Conservation (phyloP, 2,888 invertebrate genomes). For the Lasioglossum marginatum region DNA sequence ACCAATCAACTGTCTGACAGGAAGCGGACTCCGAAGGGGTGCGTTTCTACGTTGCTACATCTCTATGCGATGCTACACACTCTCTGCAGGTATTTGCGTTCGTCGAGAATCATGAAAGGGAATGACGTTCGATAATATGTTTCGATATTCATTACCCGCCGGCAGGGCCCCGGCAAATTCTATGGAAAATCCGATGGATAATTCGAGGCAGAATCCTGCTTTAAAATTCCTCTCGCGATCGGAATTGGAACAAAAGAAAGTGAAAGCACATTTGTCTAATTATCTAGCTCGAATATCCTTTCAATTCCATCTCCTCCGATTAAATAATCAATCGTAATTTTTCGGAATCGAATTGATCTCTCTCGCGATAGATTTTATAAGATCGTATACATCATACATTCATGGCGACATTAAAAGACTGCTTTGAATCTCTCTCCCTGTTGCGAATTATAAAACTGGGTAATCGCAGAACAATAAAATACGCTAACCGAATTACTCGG, state of each 20-base stretch:
- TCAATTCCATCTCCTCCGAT: background rate
- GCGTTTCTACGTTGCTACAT: slow-evolving; percentile 32
- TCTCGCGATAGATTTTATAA: background rate
- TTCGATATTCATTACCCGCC: slow-evolving; percentile 8
- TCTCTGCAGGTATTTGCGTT: slow-evolving; percentile 62
- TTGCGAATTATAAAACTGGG: background rate
- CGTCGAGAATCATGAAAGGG: slow-evolving; percentile 22
- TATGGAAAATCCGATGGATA: background rate
- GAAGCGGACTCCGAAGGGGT: slow-evolving; percentile 56
- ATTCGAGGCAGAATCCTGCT: background rate
- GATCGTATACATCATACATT: background rate
- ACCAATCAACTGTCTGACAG: slow-evolving; percentile 64
- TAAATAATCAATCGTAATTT: background rate
- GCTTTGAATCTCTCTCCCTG: background rate
- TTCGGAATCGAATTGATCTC: background rate
- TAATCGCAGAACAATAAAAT: background rate
- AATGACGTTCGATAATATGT: slow-evolving; percentile 33
- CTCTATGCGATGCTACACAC: slow-evolving; percentile 38
- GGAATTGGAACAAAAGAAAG: background rate
- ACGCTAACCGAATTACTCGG: background rate
- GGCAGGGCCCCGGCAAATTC: slow-evolving; percentile 3
- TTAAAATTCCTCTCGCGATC: background rate
- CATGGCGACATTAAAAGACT: background rate
- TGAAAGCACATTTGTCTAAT: background rate
- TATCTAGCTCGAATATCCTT: slow-evolving; percentile 1